Evolutionary conservation across 2,797 vertebrate species (phyloP).

Genomic region (Rhynchonycteris naso): DNA sequence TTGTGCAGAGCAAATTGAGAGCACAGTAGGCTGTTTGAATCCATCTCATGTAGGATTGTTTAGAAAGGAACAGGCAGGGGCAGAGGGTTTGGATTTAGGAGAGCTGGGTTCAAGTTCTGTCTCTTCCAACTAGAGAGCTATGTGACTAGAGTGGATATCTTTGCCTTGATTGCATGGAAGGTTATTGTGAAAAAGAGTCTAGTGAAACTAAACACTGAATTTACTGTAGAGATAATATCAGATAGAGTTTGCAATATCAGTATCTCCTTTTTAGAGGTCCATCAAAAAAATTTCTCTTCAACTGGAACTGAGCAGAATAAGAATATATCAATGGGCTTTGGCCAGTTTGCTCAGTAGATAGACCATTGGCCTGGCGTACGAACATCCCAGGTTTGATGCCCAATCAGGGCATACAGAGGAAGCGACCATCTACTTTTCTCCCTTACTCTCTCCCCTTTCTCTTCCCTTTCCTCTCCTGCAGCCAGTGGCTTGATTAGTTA

Average conservation of each 20-base stretch:
- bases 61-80: not conserved
- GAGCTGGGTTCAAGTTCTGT: not conserved
- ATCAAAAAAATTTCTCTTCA: not conserved
- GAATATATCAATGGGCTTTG: not conserved
- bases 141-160: not conserved
- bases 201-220: not conserved
- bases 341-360: no score
- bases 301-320: not conserved
- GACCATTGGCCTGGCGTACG: no score
- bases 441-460: no score
- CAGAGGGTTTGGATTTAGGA: not conserved
- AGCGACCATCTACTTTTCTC: no score
- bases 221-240: not conserved
- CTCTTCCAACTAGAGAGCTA: not conserved
- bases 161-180: not conserved
- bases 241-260: not conserved
- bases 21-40: rapidly evolving
- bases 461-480: no score
- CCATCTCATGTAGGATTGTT: not conserved
- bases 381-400: no score
- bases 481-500: no score
- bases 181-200: not conserved
- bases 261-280: not conserved
- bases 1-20: not conserved
- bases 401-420: no score